Evolutionary conservation across 2,797 vertebrate species (phyloP).

Genomic region (Lophius americanus): DNA sequence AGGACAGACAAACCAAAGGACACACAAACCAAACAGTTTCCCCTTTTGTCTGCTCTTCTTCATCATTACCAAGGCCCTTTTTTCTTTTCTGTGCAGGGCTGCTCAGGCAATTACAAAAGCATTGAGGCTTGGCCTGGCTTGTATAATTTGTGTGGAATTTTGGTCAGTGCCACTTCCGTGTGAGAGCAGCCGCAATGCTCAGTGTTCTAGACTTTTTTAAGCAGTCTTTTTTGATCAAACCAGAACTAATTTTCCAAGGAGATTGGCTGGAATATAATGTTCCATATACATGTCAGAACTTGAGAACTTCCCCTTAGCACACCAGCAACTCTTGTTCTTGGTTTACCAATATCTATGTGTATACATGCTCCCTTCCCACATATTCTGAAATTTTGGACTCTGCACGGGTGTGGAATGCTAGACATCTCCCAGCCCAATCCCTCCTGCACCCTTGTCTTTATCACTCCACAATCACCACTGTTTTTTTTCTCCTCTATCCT

Average conservation of each 20-base stretch:
- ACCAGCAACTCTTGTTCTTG: constrained; percentile 41
- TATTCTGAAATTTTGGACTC: constrained; percentile 16
- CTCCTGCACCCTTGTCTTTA: constrained; percentile 22
- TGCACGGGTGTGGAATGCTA: constrained; percentile 14
- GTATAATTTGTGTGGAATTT: constrained; percentile 75
- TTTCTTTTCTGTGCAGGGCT: constrained; percentile 58
- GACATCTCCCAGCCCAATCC: constrained; percentile 23
- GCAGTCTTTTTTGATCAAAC: constrained; percentile 33
- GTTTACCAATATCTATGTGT: constrained; percentile 34
- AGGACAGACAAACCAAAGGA: constrained; percentile 17
- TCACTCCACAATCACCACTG: constrained; percentile 29
- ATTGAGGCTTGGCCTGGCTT: constrained; percentile 55
- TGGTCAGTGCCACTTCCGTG: constrained; percentile 44
- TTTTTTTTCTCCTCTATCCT: constrained; percentile 27
- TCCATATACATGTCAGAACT: constrained; percentile 48
- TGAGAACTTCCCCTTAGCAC: constrained; percentile 22
- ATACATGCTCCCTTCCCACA: constrained; percentile 5
- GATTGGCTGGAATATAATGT: constrained; percentile 56
- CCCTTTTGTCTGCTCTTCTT: constrained; percentile 48
- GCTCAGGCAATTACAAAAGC: constrained; percentile 64
- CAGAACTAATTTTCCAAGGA: constrained; percentile 35
- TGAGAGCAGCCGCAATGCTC: constrained; percentile 42
- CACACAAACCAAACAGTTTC: constrained; percentile 30
- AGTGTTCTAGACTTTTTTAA: constrained; percentile 42
- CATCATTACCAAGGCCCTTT: constrained; percentile 41